Evolutionary conservation across 2,113 vertebrate species (phyloP).

Genomic region (Cryptomyrus ogoouensis): DNA sequence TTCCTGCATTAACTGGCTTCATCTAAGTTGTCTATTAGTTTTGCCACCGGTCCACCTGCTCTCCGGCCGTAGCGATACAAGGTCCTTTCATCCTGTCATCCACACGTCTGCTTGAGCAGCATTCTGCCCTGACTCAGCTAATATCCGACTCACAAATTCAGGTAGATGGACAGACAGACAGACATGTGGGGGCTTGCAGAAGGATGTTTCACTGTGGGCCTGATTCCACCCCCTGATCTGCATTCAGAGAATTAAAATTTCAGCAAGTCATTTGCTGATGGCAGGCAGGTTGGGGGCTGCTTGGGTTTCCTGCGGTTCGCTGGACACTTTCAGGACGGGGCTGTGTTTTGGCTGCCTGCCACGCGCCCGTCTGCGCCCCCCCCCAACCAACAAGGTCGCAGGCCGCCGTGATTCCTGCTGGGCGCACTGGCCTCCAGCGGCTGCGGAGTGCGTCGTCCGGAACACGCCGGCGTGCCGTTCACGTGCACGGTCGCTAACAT

Average conservation of each 20-base stretch:
- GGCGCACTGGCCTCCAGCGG: not conserved
- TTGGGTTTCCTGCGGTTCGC: constrained; percentile 67
- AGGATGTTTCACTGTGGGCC: constrained; percentile 51
- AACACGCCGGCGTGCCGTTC: not conserved
- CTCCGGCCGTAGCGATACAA: not conserved
- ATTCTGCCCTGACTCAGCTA: constrained; percentile 52
- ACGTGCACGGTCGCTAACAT: not conserved
- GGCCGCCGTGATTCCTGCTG: not conserved
- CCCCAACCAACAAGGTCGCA: not conserved
- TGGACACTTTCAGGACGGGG: constrained; percentile 57
- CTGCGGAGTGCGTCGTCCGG: not conserved
- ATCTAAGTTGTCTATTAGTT: not conserved
- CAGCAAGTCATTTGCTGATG: constrained; percentile 69
- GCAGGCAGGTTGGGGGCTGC: constrained; percentile 51
- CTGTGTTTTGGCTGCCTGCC: constrained; percentile 55
- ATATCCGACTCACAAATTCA: constrained; percentile 54
- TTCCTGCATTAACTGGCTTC: not conserved
- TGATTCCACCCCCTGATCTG: constrained; percentile 57
- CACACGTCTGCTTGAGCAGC: constrained; percentile 56
- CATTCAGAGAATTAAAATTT: constrained; percentile 77
- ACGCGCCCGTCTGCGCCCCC: constrained; percentile 40
- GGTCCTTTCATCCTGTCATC: constrained; percentile 50
- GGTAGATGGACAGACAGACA: constrained; percentile 54
- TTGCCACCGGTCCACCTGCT: not conserved
- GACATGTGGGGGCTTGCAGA: constrained; percentile 44